These are phyloP conservation scores for Ploceus nigricollis DNA, from an alignment of 2,113 vertebrate species.

Conservation along the genomic window DNA sequence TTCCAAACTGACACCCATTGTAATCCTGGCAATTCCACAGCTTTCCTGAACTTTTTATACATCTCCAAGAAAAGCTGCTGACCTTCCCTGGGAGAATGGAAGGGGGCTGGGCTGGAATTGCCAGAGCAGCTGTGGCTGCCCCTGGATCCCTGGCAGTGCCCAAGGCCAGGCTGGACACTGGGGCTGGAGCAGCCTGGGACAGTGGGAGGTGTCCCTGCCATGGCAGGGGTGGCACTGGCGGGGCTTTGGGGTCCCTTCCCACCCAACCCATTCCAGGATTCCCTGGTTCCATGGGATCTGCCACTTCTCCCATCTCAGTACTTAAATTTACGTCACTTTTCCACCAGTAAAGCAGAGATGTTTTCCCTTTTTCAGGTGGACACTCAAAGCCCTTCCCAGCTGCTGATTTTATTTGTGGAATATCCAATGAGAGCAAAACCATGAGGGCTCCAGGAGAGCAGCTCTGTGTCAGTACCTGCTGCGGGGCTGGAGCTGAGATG, in stretches of 20 bases:
- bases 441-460: accelerated
- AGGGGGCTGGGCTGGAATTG: accelerated
- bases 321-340: neutral
- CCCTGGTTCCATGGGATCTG: neutral
- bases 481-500: neutral
- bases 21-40: neutral
- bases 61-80: neutral
- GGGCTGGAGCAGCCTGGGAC: neutral
- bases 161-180: neutral
- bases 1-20: neutral
- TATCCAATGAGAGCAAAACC: accelerated
- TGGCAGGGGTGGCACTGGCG: neutral
- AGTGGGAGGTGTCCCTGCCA: neutral
- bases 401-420: neutral
- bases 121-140: neutral
- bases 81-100: neutral
- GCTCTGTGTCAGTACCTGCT: neutral
- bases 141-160: neutral
- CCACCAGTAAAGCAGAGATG: neutral
- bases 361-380: neutral
- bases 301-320: neutral
- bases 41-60: neutral
- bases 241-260: neutral
- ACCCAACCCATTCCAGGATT: neutral
- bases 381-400: neutral